Evolutionary conservation across 2,888 invertebrate species (phyloP).

Genomic region (Cheilosia vulpina): DNA sequence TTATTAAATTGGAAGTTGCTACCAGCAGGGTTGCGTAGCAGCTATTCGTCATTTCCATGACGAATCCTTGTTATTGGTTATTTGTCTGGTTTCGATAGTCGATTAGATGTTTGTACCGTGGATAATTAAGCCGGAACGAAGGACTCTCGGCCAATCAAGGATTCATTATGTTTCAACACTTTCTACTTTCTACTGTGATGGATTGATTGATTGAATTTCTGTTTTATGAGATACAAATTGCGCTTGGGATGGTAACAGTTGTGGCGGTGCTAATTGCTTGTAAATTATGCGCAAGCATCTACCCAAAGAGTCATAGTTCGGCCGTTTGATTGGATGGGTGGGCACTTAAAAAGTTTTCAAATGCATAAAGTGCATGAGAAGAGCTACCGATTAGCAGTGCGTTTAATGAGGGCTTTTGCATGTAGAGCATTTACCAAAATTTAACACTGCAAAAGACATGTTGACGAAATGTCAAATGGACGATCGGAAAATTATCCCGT

Average conservation of each 20-base stretch:
- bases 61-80: conserved; percentile 65
- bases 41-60: conserved; percentile 56
- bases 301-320: not conserved
- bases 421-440: too few relatives aligned
- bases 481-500: too few relatives aligned
- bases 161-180: conserved; percentile 71
- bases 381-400: too few relatives aligned
- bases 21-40: conserved; percentile 23
- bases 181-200: conserved; percentile 49
- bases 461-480: too few relatives aligned
- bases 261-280: not conserved
- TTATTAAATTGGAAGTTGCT: conserved; percentile 39
- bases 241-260: conserved; percentile 47
- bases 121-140: conserved; percentile 56
- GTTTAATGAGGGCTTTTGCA: too few relatives aligned
- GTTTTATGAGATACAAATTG: conserved; percentile 37
- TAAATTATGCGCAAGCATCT: not conserved
- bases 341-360: too few relatives aligned
- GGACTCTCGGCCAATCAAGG: conserved; percentile 30
- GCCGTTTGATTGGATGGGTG: not conserved
- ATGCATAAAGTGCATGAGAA: too few relatives aligned
- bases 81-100: conserved; percentile 65
- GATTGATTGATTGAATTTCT: conserved; percentile 57
- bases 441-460: too few relatives aligned
- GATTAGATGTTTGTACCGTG: conserved; percentile 53